Percentiles rank a stretch among this genome's conserved stretches.
Evolutionary conservation across 2,888 invertebrate genomes (phyloP).

Genomic region (Calameuta idolon): DNA sequence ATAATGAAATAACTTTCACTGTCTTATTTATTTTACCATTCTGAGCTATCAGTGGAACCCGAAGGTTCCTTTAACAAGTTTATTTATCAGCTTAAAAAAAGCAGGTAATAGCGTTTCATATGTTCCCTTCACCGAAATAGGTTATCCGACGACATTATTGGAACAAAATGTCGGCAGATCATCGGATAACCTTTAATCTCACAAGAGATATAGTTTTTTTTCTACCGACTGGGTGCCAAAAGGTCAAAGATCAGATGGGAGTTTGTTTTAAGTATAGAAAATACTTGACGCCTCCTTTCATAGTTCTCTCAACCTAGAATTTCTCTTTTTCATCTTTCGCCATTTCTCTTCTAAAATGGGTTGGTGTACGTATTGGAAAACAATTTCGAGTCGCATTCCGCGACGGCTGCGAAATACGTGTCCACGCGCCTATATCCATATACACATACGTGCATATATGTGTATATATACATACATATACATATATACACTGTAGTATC

Average conservation of each 20-base stretch:
- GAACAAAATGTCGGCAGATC: background rate
- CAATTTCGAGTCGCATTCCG: background rate
- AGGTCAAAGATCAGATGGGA: background rate
- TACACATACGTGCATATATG: background rate
- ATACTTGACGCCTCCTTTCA: background rate
- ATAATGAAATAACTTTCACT: background rate
- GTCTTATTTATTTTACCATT: background rate
- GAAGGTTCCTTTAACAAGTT: background rate
- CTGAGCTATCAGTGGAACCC: background rate
- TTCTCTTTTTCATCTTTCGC: background rate
- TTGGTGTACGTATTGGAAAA: background rate
- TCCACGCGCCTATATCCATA: background rate
- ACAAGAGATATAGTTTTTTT: background rate
- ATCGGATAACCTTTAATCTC: background rate
- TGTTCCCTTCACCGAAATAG: background rate
- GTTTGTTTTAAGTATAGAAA: background rate
- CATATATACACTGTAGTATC: background rate
- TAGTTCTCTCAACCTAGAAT: background rate
- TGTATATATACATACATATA: background rate
- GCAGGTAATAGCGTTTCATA: background rate
- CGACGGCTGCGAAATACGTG: background rate
- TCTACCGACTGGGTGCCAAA: background rate
- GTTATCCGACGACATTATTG: background rate
- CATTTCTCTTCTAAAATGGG: background rate
- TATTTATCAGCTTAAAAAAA: background rate